Percentiles rank a stretch among this genome's conserved stretches.
These are phyloP conservation scores for Synergus itoensis DNA, from an alignment of 2,888 invertebrate species.

Conservation along the genomic window DNA sequence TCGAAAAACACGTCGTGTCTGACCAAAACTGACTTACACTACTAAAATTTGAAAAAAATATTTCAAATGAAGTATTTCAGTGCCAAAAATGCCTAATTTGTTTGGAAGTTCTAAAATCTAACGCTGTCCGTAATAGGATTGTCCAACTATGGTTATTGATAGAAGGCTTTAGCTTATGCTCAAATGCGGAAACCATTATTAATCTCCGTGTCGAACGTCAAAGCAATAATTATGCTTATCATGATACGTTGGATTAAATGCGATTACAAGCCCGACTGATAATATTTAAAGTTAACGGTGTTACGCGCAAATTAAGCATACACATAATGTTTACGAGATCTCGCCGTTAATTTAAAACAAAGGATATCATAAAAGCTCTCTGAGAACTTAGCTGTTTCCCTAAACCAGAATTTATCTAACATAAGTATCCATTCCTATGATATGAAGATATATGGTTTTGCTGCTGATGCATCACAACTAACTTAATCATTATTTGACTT, in stretches of 20 bases:
- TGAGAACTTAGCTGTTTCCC: neutral
- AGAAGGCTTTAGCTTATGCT: slow-evolving; percentile 33
- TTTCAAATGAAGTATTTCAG: no score
- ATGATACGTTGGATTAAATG: slow-evolving; percentile 31
- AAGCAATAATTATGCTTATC: slow-evolving; percentile 35
- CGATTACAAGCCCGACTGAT: neutral
- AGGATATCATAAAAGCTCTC: neutral
- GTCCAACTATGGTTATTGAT: slow-evolving; percentile 19
- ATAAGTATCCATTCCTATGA: neutral
- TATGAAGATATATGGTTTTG: neutral
- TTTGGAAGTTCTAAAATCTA: neutral
- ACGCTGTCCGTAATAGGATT: neutral
- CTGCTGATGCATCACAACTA: neutral
- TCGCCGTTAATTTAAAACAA: neutral
- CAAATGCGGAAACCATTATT: slow-evolving; percentile 29
- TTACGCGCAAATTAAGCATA: neutral
- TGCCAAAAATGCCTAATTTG: no score
- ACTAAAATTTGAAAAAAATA: no score
- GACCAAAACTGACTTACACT: no score
- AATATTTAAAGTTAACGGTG: neutral
- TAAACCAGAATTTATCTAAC: neutral
- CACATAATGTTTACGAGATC: neutral
- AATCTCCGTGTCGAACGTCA: slow-evolving; percentile 30
- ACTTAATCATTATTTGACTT: neutral
- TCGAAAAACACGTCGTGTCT: no score